phyloP scores from a whole-genome alignment of 2,797 vertebrate species.

The Chiroxiphia lanceolata region DNA sequence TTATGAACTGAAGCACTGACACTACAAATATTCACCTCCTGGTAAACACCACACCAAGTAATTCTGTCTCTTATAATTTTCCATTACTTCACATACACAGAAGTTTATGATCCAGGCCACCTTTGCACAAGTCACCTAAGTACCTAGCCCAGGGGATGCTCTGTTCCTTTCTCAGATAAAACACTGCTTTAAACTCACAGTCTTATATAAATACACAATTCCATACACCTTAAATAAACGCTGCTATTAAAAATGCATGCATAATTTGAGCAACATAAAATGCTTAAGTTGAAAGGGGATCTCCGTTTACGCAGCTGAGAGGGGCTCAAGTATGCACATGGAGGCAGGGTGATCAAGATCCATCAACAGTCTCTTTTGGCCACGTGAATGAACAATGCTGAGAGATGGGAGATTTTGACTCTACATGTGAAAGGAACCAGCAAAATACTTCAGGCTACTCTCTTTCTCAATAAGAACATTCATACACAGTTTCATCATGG shows the following conservation, averaged over 20 bases:
- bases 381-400: not conserved
- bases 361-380: not conserved
- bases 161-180: not conserved
- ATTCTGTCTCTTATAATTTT: constrained; percentile 6
- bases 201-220: not conserved
- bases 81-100: not conserved
- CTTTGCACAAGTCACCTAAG: not conserved
- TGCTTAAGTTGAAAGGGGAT: not conserved
- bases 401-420: not conserved
- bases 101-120: not conserved
- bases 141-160: not conserved
- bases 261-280: not conserved
- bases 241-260: not conserved
- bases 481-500: not conserved
- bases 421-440: not conserved
- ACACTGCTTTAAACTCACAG: not conserved
- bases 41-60: not conserved
- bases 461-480: not conserved
- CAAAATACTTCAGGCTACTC: not conserved
- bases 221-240: not conserved
- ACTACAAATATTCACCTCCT: not conserved
- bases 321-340: not conserved
- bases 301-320: not conserved
- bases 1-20: not conserved
- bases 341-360: not conserved